Base-by-base conservation (phyloP, 1,140 invertebrate genomes). In the Euglossa dilemma region DNA sequence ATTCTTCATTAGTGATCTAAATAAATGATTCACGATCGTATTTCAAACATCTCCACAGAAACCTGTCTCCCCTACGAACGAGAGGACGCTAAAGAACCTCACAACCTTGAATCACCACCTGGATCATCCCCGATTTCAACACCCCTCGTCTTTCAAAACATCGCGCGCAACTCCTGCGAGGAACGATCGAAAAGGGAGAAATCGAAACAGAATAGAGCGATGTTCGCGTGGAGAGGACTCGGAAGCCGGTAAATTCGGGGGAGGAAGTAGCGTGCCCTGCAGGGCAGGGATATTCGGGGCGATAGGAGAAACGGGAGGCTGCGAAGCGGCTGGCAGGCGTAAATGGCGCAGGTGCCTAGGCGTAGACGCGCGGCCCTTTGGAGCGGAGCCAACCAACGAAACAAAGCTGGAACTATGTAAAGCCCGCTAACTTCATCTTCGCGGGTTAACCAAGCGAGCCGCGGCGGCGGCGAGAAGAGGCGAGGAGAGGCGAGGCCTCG, bases 361-460 rank as follows among this genome's bases (percentile, higher is more conserved):
- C 36, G 52, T 72, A 72, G 70, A 28, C 36, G 36, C 43, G 57
- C 56, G 36, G 23, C 16, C 16, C 54, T 45, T 36, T 74, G 71
- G 71, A 54, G 6, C 2, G 14, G 28, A 9, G 71, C 71, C 71
- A 74, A 36, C 14, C 28, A 47, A 11, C 54, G 71, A 74, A 74
- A 74, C 71, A 74, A 74, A 74, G 52, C 71, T 74, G 54, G 23
- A 74, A 74, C 71, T 74, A 74, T 74, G 71, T 74, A 74, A 74
- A 74, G 43, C 71, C 43, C 36, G 71, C 71, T 74, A 74, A 74
- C 71, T 74, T 74, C 56, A 74, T 74, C 71, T 59, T 57, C 56
- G 71, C 56, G 54, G 54, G 71, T 74, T 74, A 74, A 74, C 71
- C 71, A 74, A 59, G 54, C 71, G 71, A 57, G 54, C 43, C 56